Conservation (phyloP, 2,888 invertebrate genomes). For the Protodeltote pygarga region DNA sequence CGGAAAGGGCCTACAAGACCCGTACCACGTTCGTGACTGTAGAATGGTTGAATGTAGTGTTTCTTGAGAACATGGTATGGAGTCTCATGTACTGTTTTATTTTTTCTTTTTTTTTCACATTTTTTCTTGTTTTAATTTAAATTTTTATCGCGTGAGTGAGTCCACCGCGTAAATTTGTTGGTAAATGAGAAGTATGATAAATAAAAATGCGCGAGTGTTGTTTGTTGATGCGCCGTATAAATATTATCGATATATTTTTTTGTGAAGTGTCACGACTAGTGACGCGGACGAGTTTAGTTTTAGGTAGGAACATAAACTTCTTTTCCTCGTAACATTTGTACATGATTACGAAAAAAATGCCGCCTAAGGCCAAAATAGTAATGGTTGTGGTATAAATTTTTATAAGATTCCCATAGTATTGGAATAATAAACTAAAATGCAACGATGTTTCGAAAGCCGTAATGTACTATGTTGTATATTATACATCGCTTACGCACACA, state of each 20-base stretch:
- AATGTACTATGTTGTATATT: constrained; percentile 44
- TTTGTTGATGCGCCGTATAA: constrained; percentile 81
- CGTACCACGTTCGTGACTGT: constrained; percentile 63
- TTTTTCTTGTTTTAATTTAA: constrained; percentile 74
- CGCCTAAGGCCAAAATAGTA: constrained; percentile 47
- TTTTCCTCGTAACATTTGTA: constrained; percentile 50
- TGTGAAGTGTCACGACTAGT: constrained; percentile 60
- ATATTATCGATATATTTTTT: constrained; percentile 63
- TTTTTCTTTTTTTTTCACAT: constrained; percentile 54
- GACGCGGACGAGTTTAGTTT: constrained; percentile 47
- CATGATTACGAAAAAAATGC: constrained; percentile 49
- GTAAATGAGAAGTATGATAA: constrained; percentile 70
- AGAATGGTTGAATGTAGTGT: constrained; percentile 36
- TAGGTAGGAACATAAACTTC: constrained; percentile 49
- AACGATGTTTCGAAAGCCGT: constrained; percentile 41
- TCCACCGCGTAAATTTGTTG: constrained; percentile 62
- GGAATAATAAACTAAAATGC: constrained; percentile 35
- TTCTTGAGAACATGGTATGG: constrained; percentile 60
- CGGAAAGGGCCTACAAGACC: constrained; percentile 71
- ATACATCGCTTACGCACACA: constrained; percentile 60
- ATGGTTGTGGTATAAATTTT: constrained; percentile 51
- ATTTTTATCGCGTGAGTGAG: constrained; percentile 77
- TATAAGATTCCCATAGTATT: constrained; percentile 41
- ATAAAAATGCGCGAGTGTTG: constrained; percentile 78
- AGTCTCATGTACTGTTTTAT: constrained; percentile 61